Conservation (phyloP, 2,888 invertebrate genomes). For the Asteroscopus sphinx region DNA sequence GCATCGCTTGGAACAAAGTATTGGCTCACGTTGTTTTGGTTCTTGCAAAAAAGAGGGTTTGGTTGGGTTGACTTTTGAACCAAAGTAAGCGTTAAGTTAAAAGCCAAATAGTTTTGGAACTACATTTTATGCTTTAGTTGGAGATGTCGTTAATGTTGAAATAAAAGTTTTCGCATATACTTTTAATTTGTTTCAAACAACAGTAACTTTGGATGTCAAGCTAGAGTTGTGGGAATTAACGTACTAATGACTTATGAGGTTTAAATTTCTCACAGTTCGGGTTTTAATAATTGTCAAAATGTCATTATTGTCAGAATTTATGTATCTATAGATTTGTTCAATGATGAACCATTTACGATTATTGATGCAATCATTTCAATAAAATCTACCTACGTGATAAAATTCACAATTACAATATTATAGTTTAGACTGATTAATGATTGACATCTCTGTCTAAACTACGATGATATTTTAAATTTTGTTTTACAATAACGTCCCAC, state of each 20-base stretch:
- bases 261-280: too few species aligned
- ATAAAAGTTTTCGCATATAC: too few species aligned
- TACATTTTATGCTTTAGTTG: conserved; percentile 2
- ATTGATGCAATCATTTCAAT: too few species aligned
- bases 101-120: background rate
- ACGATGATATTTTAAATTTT: conserved; percentile 19
- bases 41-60: conserved; percentile 21
- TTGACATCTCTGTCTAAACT: conserved; percentile 17
- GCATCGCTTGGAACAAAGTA: conserved; percentile 17
- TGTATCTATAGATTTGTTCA: background rate
- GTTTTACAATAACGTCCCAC: conserved; percentile 28
- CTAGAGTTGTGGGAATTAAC: too few species aligned
- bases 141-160: too few species aligned
- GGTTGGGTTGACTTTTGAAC: conserved; percentile 3
- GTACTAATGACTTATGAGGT: too few species aligned
- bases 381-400: too few species aligned
- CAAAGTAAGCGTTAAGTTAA: background rate
- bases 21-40: conserved; percentile 12
- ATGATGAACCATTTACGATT: too few species aligned
- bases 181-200: too few species aligned
- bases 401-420: conserved; percentile 38
- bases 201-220: too few species aligned
- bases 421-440: conserved; percentile 27
- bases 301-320: too few species aligned
- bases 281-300: too few species aligned